Percentiles rank a stretch among this genome's conserved stretches.
phyloP scores from a whole-genome alignment of 2,888 invertebrate species.

The Sepioteuthis lessoniana region DNA sequence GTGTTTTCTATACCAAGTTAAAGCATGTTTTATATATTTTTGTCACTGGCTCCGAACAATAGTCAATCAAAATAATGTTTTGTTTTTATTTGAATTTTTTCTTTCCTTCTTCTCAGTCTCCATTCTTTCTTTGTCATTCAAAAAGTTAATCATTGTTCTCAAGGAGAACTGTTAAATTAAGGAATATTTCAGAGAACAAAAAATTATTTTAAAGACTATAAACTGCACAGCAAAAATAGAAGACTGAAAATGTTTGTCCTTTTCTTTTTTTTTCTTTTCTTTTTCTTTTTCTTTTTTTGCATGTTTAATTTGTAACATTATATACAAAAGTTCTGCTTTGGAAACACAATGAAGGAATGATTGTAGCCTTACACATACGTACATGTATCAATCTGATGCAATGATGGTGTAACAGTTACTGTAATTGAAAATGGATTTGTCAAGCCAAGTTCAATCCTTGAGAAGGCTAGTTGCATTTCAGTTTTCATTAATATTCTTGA shows the following conservation, averaged over 20 bases:
- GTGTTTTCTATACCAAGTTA: not conserved
- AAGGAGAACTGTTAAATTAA: not conserved
- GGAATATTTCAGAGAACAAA: conserved; percentile 1
- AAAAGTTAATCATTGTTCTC: not conserved
- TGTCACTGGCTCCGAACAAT: not conserved
- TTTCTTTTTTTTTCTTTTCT: not conserved
- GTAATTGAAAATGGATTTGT: too few species aligned
- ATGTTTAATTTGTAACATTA: not conserved
- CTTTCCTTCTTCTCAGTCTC: not conserved
- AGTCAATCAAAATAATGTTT: not conserved
- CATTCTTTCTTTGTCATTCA: not conserved
- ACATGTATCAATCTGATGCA: too few species aligned
- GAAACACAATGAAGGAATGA: not conserved
- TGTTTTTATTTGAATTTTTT: not conserved
- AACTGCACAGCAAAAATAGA: not conserved
- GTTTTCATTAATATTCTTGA: too few species aligned
- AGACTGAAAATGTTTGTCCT: not conserved
- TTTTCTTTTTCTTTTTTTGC: not conserved
- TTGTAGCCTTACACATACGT: not conserved
- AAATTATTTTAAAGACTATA: not conserved
- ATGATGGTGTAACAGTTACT: too few species aligned
- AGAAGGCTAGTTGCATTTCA: too few species aligned
- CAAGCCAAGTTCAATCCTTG: too few species aligned
- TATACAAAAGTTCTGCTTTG: not conserved
- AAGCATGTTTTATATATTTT: not conserved